Conservation (phyloP, 1,140 invertebrate genomes). For the Arctopsyche grandis region DNA sequence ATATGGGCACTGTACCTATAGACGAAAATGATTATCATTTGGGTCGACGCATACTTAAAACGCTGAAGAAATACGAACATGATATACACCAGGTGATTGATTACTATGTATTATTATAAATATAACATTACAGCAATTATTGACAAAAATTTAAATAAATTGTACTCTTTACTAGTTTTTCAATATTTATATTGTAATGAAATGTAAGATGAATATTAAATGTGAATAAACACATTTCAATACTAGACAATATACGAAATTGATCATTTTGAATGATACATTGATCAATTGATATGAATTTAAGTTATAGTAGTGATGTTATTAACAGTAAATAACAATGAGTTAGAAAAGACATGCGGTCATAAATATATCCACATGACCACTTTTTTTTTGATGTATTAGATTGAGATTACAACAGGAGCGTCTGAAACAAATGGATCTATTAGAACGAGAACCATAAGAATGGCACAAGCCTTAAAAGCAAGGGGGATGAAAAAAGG, state of each 20-base stretch:
- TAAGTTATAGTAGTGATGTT: no score
- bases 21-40: slow-evolving; percentile 17
- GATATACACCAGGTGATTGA: slow-evolving; percentile 8
- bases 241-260: no score
- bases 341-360: background rate
- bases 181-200: no score
- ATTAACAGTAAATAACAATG: no score
- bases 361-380: background rate
- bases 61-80: slow-evolving; percentile 7
- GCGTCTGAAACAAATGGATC: slow-evolving; percentile 58
- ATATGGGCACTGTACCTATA: no score
- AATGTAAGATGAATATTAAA: no score
- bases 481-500: slow-evolving; percentile 56
- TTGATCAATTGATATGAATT: no score
- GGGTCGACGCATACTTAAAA: background rate
- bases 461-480: slow-evolving; percentile 57
- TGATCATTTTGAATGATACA: no score
- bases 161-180: no score
- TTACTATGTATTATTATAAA: background rate
- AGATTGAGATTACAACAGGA: slow-evolving; percentile 62
- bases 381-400: background rate
- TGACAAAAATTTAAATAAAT: no score
- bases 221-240: no score
- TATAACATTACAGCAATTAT: background rate
- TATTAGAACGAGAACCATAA: slow-evolving; percentile 55